Base-by-base conservation (phyloP, 2,888 invertebrate species). In the Caenorhabditis plicata region DNA sequence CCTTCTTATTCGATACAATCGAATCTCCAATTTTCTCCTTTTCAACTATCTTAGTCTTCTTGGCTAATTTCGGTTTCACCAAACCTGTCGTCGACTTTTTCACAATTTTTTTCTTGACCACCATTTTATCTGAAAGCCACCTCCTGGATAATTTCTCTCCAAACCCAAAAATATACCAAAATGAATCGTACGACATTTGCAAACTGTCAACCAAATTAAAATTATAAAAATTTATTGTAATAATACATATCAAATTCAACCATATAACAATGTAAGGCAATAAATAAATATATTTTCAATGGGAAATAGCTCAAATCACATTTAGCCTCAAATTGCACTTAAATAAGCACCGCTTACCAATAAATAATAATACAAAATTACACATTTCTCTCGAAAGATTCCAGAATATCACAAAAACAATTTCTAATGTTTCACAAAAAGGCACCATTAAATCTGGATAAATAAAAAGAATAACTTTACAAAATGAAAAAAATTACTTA, bases 301-400 rank as follows among this genome's bases (percentile, higher is more conserved):
- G 27, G 22, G 11, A 15, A 47, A 11, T 40, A 22, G 38, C 42
- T 31, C 26, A 33, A 35, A 48, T 40, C 32, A 26, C 38, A 43
- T 27, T n/a, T n/a, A n/a, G n/a, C n/a, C n/a, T n/a, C n/a, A n/a
- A n/a, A n/a, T n/a, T n/a, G n/a, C n/a, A n/a, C n/a, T n/a, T n/a
- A n/a, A n/a, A n/a, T n/a, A n/a, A n/a, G n/a, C n/a, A n/a, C n/a
- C n/a, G n/a, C n/a, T n/a, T n/a, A n/a, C n/a, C n/a, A 35, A 41
- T 33, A 27, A 17, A 38, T 17, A 36, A 52, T 40, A 48, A 44
- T 52, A 52, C 52, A 52, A 52, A 52, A 52, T 41, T 25, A 13
- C n/a, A n/a, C n/a, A n/a, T n/a, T n/a, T n/a, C n/a, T n/a, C n/a
- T n/a, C n/a, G n/a, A n/a, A n/a, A n/a, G n/a, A n/a, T n/a, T n/a